phyloP scores from a whole-genome alignment of 2,113 vertebrate genomes.

The Glaucidium brasilianum region DNA sequence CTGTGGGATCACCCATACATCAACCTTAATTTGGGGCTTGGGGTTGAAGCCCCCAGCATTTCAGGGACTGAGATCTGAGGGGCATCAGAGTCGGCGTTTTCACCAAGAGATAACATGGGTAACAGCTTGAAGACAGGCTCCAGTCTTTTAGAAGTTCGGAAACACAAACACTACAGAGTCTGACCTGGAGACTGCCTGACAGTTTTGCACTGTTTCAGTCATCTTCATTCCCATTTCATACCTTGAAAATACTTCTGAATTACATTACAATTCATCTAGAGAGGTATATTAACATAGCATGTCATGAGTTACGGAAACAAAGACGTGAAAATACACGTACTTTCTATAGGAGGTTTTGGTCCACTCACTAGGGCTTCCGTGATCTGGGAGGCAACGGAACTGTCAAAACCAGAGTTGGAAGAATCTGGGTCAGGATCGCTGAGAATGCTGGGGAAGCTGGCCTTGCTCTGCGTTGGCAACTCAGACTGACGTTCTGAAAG shows the following conservation, averaged over 20 bases:
- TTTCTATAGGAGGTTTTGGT: slow-evolving; percentile 94
- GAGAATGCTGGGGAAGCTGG: slow-evolving; percentile 95
- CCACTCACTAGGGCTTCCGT: slow-evolving; percentile 95
- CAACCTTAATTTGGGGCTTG: no score
- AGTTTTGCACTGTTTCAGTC: not conserved
- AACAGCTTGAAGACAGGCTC: not conserved
- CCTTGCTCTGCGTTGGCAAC: slow-evolving; percentile 96
- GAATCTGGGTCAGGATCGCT: slow-evolving; percentile 97
- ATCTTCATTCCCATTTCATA: not conserved
- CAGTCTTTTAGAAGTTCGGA: not conserved
- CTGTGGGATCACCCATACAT: no score
- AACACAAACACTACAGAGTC: not conserved
- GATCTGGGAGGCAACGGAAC: slow-evolving; percentile 96
- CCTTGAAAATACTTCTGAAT: not conserved
- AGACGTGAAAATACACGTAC: slow-evolving; percentile 73
- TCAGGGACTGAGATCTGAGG: not conserved
- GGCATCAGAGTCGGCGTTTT: not conserved
- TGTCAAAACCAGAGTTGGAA: slow-evolving; percentile 96
- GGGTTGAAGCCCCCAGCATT: no score
- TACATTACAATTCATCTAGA: not conserved
- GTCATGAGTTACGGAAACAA: not conserved
- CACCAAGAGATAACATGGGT: accelerated
- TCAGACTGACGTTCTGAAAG: slow-evolving; percentile 93
- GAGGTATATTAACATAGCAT: not conserved
- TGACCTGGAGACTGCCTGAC: not conserved